Evolutionary conservation across 2,113 vertebrate genomes (phyloP).

Genomic region (Haplochromis burtoni): DNA sequence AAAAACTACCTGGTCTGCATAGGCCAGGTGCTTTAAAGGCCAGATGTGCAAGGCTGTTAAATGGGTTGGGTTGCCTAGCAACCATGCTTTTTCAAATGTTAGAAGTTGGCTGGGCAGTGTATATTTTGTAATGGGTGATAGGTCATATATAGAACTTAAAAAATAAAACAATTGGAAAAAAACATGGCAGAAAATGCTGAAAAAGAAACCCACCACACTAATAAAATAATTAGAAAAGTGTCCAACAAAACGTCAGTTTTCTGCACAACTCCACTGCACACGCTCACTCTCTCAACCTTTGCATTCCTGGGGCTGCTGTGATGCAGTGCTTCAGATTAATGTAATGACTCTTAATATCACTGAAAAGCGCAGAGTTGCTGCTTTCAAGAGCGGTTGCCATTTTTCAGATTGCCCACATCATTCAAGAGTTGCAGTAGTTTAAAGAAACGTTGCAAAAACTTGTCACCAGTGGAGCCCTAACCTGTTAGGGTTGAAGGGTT

Average conservation of each 20-base stretch:
- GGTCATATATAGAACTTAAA: neutral
- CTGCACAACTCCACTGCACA: neutral
- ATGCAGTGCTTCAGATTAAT: neutral
- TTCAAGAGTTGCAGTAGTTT: neutral
- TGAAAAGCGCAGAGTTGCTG: neutral
- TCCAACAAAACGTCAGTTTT: neutral
- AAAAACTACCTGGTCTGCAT: neutral
- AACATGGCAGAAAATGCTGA: neutral
- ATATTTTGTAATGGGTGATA: neutral
- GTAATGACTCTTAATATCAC: neutral
- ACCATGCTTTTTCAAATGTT: neutral
- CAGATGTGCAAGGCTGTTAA: neutral
- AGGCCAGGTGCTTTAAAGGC: neutral
- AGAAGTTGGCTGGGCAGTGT: neutral
- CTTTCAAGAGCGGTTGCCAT: accelerated
- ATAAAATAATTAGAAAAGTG: neutral
- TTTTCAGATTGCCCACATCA: neutral
- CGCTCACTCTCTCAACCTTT: neutral
- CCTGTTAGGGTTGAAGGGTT: neutral
- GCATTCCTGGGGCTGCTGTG: neutral
- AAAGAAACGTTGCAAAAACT: neutral
- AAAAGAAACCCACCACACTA: neutral
- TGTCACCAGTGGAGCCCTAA: accelerated
- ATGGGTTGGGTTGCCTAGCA: neutral
- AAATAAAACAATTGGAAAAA: neutral